Percentiles rank a stretch among this genome's conserved stretches.
Conservation (phyloP, 2,797 vertebrate species). For the Rallus crepitans region DNA sequence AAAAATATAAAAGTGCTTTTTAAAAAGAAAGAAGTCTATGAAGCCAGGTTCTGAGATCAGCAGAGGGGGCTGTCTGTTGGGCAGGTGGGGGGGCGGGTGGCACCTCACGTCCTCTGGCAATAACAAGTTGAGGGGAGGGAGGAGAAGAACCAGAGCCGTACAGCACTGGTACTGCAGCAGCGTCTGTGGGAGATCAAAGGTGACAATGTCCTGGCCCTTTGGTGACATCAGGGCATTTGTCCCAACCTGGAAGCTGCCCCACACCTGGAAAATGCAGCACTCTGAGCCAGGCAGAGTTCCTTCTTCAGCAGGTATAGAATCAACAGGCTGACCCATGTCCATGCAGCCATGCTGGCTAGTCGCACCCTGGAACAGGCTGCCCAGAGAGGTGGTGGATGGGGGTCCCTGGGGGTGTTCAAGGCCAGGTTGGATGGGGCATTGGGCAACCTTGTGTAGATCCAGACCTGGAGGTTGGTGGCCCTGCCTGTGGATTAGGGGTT, state of each 20-base stretch:
- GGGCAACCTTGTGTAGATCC: too few species aligned
- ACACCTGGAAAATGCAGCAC: not conserved
- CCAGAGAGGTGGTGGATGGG: too few species aligned
- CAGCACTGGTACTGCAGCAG: not conserved
- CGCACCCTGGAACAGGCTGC: too few species aligned
- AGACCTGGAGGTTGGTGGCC: too few species aligned
- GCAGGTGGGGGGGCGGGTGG: not conserved
- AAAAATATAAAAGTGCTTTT: slow-evolving; percentile 35
- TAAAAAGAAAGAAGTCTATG: not conserved
- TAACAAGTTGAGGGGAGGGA: not conserved
- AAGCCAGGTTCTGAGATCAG: not conserved
- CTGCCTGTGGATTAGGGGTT: too few species aligned
- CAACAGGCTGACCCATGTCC: too few species aligned
- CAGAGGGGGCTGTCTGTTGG: not conserved
- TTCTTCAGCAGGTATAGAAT: too few species aligned
- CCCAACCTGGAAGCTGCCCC: not conserved
- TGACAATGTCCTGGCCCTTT: not conserved
- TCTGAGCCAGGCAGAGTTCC: too few species aligned
- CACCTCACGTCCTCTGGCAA: not conserved
- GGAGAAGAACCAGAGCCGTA: fast-evolving
- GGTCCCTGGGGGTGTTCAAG: too few species aligned
- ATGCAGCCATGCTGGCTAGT: too few species aligned
- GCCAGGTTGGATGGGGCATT: too few species aligned
- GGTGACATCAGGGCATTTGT: not conserved
- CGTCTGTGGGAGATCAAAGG: not conserved